Percentiles rank a stretch among this genome's conserved stretches.
phyloP scores from a whole-genome alignment of 2,113 vertebrate genomes.

The Isurus oxyrinchus region DNA sequence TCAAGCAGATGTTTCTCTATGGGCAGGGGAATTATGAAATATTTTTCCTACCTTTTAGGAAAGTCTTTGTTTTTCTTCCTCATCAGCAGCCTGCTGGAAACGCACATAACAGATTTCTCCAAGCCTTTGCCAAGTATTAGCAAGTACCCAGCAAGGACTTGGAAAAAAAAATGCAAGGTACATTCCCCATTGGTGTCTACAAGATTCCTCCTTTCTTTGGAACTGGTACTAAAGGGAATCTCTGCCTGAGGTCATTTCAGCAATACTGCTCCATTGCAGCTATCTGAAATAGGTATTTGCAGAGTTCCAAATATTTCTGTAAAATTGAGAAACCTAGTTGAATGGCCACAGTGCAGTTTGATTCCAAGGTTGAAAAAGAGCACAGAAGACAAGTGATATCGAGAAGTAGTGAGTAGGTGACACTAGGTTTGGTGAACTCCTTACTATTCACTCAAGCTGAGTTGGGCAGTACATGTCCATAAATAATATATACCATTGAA shows the following conservation, averaged over 20 bases:
- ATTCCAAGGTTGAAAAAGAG: background rate
- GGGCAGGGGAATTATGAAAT: conserved; percentile 14
- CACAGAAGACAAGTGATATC: background rate
- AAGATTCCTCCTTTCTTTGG: background rate
- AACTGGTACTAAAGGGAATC: background rate
- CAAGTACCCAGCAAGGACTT: background rate
- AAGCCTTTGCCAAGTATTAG: background rate
- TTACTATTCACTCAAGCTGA: background rate
- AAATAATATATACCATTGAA: no score
- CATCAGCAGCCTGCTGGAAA: conserved; percentile 12
- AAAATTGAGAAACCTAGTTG: background rate
- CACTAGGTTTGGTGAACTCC: background rate
- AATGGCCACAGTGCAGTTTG: background rate
- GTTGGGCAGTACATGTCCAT: background rate
- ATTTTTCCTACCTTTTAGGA: conserved; percentile 24
- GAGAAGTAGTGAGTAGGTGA: background rate
- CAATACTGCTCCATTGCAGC: background rate
- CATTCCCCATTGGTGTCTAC: background rate
- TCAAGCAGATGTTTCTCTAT: conserved; percentile 12
- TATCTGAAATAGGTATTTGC: background rate
- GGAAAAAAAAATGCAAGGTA: background rate
- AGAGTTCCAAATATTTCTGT: background rate
- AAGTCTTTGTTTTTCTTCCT: conserved; percentile 14
- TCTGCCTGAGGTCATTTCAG: background rate
- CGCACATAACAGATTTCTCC: conserved; percentile 1